A percentile compares a stretch with the other conserved stretches of the same genome.
phyloP scores from a whole-genome alignment of 1,140 invertebrate genomes.

The Drosophila chauvacae region DNA sequence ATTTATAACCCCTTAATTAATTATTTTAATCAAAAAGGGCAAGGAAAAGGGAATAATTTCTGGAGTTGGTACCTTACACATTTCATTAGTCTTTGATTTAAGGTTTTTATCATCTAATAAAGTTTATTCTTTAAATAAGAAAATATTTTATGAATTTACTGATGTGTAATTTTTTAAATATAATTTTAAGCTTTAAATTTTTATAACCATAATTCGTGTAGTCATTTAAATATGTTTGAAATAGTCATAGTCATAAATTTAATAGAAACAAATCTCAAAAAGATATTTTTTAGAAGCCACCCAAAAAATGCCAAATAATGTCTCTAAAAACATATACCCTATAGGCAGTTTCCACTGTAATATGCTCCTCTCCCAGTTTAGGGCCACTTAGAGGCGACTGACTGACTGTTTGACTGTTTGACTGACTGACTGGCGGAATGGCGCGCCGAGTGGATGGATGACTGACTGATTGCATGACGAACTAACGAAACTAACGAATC shows the following conservation, averaged over 20 bases:
- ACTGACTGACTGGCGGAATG: slow-evolving; percentile 34
- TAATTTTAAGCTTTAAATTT: neutral
- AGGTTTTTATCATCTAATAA: too few relatives aligned
- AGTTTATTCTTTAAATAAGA: too few relatives aligned
- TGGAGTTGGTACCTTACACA: too few relatives aligned
- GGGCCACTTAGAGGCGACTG: slow-evolving; percentile 72
- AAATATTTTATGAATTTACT: too few relatives aligned
- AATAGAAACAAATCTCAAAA: neutral
- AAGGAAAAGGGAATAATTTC: too few relatives aligned
- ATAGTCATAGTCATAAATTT: too few relatives aligned
- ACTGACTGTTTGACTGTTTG: slow-evolving; percentile 9
- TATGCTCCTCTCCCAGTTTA: slow-evolving; percentile 52
- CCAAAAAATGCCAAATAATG: neutral
- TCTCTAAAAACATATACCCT: neutral
- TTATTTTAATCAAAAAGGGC: too few relatives aligned
- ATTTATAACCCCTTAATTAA: too few relatives aligned
- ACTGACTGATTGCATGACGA: slow-evolving; percentile 79
- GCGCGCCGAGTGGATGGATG: slow-evolving; percentile 54
- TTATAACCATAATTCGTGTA: neutral
- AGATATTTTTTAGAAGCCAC: too few relatives aligned
- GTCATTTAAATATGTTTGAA: neutral
- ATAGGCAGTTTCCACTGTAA: slow-evolving; percentile 1
- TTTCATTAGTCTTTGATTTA: too few relatives aligned
- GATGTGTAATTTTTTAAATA: neutral
- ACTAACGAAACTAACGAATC: slow-evolving; percentile 79